Evolutionary conservation across 2,797 vertebrate species (phyloP), one percentile per base, ranked within the genome.

Genomic region (Gephyroberyx darwinii): DNA sequence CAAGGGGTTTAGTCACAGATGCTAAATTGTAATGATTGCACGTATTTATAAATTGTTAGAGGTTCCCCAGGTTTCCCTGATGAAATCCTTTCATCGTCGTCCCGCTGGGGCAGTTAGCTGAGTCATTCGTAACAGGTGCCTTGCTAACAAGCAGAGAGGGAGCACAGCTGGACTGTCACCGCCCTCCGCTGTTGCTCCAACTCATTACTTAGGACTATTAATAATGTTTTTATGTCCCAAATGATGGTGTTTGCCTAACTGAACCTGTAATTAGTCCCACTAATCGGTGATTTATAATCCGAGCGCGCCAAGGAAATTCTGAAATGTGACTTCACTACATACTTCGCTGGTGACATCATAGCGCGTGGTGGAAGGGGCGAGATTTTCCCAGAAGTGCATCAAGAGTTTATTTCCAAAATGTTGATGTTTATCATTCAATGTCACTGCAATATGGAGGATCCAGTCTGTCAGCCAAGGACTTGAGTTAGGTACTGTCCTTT

Each of bases 111-210:
- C 74, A 20, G 48, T 61, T 69, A 39, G 52, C 59, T 88, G 73
- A 84, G 60, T 81, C 85, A 83, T 26, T 14, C 39, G 2, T 20
- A 75, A 64, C 86, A 84, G 84, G 73, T 86, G 84, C 67, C 70
- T 56, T 2, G 12, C 75, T 65, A 73, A 83, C 56, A 57, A 69
- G 74, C 4, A 14, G 48, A 52, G 65, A 51, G 31, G 62, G 53
- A 61, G 59, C 17, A 13, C 90, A 90, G 85, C 89, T 90, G 88
- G 58, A 2, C 53, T 16, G 6, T 17, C 61, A 54, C 71, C 6
- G 16, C 74, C 55, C 71, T 26, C 53, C 30, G 14, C 45, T 52
- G 0, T 43, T 1, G 19, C 3, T 80, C 66, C 64, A 43, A 30
- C 69, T 71, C 43, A n/a, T 74, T 71, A 74, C 59, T 68, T 45